phyloP scores from a whole-genome alignment of 2,797 vertebrate species.

The Bradypus variegatus region DNA sequence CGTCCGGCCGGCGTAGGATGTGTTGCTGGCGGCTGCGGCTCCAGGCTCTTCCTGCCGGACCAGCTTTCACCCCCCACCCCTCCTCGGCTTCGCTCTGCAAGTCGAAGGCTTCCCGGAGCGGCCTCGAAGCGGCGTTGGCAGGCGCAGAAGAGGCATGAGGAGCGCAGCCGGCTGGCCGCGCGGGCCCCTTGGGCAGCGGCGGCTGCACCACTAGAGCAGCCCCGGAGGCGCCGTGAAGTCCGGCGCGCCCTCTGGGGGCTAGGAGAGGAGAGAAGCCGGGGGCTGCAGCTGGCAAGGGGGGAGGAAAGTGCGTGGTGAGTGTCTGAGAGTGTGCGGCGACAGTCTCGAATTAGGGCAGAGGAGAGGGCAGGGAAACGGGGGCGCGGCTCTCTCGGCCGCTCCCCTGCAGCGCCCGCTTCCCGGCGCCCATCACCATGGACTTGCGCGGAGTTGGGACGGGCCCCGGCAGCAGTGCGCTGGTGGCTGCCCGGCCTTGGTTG shows the following conservation, averaged over 20 bases:
- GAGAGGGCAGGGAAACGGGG: neutral
- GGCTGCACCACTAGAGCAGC: neutral
- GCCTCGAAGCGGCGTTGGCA: neutral
- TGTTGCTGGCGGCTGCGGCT: neutral
- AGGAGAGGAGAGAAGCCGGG: neutral
- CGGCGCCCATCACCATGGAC: constrained; percentile 56
- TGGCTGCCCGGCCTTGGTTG: constrained; percentile 5
- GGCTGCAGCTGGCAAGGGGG: constrained; percentile 11
- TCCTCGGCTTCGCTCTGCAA: neutral
- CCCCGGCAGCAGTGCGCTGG: neutral
- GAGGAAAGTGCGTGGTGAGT: neutral
- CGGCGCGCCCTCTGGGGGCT: neutral
- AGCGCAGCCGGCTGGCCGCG: neutral
- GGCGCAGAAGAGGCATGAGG: neutral
- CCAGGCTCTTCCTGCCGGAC: constrained; percentile 22
- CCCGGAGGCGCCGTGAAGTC: neutral
- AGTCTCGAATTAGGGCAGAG: neutral
- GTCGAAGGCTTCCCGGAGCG: neutral
- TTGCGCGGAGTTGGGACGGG: constrained; percentile 36
- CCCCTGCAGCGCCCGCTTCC: neutral
- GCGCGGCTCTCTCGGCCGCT: neutral
- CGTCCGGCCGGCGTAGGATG: neutral
- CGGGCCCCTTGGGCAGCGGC: neutral
- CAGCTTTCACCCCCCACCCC: neutral
- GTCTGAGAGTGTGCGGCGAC: neutral